Evolutionary conservation across 2,888 invertebrate genomes (phyloP).

Genomic region (Acanthosoma haemorrhoidale): DNA sequence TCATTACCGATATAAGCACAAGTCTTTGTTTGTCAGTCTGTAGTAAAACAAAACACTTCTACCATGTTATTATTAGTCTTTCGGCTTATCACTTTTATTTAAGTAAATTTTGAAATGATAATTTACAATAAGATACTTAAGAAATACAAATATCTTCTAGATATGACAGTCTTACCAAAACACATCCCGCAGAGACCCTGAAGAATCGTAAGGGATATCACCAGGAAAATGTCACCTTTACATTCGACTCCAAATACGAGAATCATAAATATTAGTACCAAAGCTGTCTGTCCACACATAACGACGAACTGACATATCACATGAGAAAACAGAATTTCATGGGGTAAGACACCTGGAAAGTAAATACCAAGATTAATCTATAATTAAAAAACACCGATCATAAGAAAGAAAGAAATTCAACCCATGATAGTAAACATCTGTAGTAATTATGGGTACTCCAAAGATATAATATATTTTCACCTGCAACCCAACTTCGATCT

Average conservation of each 20-base stretch:
- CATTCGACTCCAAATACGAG: slow-evolving; percentile 84
- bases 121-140: no score
- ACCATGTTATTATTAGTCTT: background rate
- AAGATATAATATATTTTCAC: slow-evolving; percentile 43
- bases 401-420: background rate
- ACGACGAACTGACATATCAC: slow-evolving; percentile 91
- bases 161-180: slow-evolving; percentile 60
- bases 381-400: background rate
- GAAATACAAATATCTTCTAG: no score
- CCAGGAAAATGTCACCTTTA: slow-evolving; percentile 78
- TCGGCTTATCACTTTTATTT: no score
- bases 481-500: slow-evolving; percentile 88
- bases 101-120: no score
- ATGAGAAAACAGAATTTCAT: slow-evolving; percentile 88
- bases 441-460: background rate
- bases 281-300: slow-evolving; percentile 87
- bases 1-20: background rate
- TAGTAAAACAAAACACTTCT: background rate
- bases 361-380: background rate
- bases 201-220: slow-evolving; percentile 76
- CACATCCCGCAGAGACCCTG: slow-evolving; percentile 95
- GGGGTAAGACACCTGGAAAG: slow-evolving; percentile 71
- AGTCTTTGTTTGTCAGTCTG: slow-evolving; percentile 13
- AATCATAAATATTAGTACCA: slow-evolving; percentile 88
- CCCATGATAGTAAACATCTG: background rate